phyloP scores from a whole-genome alignment of 2,888 invertebrate species.

The Pharmacophagus antenor region DNA sequence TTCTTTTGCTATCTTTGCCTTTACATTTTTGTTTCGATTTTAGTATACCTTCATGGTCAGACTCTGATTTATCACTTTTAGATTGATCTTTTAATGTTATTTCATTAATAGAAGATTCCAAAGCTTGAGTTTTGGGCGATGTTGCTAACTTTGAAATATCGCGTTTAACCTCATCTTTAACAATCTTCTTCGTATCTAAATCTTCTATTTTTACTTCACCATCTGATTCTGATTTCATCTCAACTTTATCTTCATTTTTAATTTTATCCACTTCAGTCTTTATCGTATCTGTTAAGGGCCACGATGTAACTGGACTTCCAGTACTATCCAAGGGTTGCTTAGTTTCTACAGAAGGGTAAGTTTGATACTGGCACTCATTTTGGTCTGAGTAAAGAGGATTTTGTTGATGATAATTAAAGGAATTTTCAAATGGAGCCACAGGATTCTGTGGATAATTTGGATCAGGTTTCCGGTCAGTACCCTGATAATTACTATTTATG shows the following conservation, averaged over 20 bases:
- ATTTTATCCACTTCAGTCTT: conserved; percentile 71
- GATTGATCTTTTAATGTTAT: conserved; percentile 39
- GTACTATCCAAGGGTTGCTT: conserved; percentile 67
- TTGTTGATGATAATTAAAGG: conserved; percentile 54
- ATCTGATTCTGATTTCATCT: conserved; percentile 76
- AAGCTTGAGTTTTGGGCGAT: conserved; percentile 37
- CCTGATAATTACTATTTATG: conserved; percentile 41
- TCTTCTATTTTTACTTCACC: conserved; percentile 78
- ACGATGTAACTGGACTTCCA: conserved; percentile 64
- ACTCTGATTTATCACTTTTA: conserved; percentile 48
- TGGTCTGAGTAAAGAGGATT: conserved; percentile 50
- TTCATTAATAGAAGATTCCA: conserved; percentile 39
- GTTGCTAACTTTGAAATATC: conserved; percentile 35
- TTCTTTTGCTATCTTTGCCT: conserved; percentile 58
- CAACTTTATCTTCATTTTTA: conserved; percentile 69
- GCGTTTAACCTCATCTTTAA: conserved; percentile 64
- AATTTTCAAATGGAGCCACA: conserved; percentile 47
- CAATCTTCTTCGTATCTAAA: conserved; percentile 73
- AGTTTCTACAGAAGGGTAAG: conserved; percentile 61
- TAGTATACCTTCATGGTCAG: conserved; percentile 58
- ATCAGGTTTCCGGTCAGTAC: conserved; percentile 52
- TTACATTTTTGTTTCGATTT: conserved; percentile 55
- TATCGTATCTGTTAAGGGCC: conserved; percentile 66
- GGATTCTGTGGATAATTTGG: conserved; percentile 45
- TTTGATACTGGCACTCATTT: conserved; percentile 52